Evolutionary conservation across 1,140 invertebrate genomes (phyloP).

Genomic region (Diabrotica undecimpunctata): DNA sequence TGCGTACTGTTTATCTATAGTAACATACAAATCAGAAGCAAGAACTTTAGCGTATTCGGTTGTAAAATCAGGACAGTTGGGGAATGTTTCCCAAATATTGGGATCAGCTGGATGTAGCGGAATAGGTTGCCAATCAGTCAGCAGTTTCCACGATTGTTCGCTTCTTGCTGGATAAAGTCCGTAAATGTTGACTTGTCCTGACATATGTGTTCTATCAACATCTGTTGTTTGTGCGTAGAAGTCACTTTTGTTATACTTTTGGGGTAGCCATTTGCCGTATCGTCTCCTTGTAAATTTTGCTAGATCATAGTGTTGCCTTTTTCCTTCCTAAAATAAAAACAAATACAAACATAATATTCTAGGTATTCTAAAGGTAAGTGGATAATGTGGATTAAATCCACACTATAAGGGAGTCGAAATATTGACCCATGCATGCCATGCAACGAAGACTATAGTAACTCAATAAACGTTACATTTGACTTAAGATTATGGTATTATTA

Average conservation of each 20-base stretch:
- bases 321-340: constrained; percentile 54
- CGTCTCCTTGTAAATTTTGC: constrained; percentile 57
- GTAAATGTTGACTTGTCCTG: constrained; percentile 51
- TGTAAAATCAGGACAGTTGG: neutral
- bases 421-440: too few species aligned
- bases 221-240: constrained; percentile 33
- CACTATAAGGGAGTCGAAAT: too few species aligned
- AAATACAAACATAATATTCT: too few species aligned
- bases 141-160: constrained; percentile 51
- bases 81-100: neutral
- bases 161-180: constrained; percentile 52
- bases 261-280: constrained; percentile 57
- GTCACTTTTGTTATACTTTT: constrained; percentile 52
- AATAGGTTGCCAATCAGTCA: constrained; percentile 55
- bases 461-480: too few species aligned
- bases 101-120: constrained; percentile 32
- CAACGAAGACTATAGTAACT: too few species aligned
- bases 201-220: constrained; percentile 56
- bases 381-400: too few species aligned
- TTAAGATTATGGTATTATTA: too few species aligned
- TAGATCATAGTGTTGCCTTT: constrained; percentile 57
- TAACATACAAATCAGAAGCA: too few species aligned
- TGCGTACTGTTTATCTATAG: too few species aligned
- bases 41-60: neutral
- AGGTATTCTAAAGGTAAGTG: too few species aligned